These are phyloP conservation scores for Zaprionus nigranus DNA, from an alignment of 1,140 invertebrate genomes.

Conservation along the genomic window DNA sequence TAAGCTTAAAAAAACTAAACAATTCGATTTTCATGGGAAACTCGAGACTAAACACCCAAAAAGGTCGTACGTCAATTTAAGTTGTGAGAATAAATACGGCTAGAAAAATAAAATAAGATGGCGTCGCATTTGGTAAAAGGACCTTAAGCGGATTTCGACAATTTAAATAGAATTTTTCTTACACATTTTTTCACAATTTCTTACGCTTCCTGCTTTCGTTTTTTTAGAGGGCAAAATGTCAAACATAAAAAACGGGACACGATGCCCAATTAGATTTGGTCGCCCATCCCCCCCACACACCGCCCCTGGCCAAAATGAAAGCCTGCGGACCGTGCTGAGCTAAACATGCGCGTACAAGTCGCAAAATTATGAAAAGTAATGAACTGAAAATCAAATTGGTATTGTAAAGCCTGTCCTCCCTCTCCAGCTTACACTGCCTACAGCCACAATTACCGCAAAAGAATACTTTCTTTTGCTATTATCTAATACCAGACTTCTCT, in stretches of 20 bases:
- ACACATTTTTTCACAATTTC: neutral
- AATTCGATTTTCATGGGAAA: conserved; percentile 68
- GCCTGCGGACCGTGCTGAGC: neutral
- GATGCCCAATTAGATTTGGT: conserved; percentile 69
- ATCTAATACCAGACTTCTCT: no score
- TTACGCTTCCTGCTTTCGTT: conserved; percentile 17
- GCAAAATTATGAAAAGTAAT: conserved; percentile 71
- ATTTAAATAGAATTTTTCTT: conserved; percentile 73
- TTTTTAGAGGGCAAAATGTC: conserved; percentile 69
- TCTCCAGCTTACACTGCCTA: neutral
- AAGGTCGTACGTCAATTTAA: conserved; percentile 19
- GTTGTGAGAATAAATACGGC: conserved; percentile 23
- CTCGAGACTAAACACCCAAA: conserved; percentile 45
- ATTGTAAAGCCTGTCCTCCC: neutral
- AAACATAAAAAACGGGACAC: conserved; percentile 56
- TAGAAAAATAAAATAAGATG: conserved; percentile 47
- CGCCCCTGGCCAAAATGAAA: neutral
- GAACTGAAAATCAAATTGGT: conserved; percentile 70
- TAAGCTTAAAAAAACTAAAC: conserved; percentile 63
- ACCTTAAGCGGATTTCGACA: conserved; percentile 73
- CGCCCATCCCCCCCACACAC: neutral
- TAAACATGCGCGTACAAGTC: conserved; percentile 34
- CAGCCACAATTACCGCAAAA: neutral
- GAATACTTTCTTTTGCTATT: no score
- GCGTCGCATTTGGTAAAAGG: conserved; percentile 32